phyloP scores from a whole-genome alignment of 2,797 vertebrate species.

The Chanos chanos region DNA sequence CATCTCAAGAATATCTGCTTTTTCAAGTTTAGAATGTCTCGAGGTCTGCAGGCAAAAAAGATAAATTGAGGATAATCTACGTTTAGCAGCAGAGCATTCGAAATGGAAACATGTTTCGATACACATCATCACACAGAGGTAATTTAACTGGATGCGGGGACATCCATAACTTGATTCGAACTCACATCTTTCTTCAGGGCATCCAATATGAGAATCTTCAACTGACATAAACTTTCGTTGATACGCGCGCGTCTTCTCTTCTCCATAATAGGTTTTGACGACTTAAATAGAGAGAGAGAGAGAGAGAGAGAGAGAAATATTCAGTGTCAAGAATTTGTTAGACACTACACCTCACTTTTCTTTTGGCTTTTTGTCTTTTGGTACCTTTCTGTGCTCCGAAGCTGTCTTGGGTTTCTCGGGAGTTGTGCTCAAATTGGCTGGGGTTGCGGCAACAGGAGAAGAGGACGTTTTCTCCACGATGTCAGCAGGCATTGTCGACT shows the following conservation, averaged over 20 bases:
- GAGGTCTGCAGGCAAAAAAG: conserved; percentile 74
- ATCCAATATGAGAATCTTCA: conserved; percentile 87
- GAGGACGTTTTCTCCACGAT: conserved; percentile 80
- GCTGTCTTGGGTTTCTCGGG: conserved; percentile 79
- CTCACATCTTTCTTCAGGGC: conserved; percentile 89
- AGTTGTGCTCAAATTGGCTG: conserved; percentile 70
- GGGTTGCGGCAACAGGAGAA: conserved; percentile 77
- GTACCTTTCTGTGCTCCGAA: conserved; percentile 85
- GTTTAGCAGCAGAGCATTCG: too few species aligned
- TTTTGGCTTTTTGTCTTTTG: not conserved
- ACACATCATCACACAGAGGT: not conserved
- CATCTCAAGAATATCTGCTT: conserved; percentile 96
- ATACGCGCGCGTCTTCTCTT: conserved; percentile 82
- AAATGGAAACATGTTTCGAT: too few species aligned
- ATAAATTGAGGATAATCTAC: too few species aligned
- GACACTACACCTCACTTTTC: too few species aligned
- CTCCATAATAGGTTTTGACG: conserved; percentile 91
- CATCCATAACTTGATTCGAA: not conserved
- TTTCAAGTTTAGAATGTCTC: conserved; percentile 93
- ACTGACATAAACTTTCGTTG: conserved; percentile 84
- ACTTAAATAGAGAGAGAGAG: conserved; percentile 58
- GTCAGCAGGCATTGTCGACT: conserved; percentile 90
- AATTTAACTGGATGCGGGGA: too few species aligned
- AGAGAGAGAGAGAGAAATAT: not conserved
- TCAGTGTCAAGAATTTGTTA: not conserved